These are phyloP conservation scores for Andrena flavipes DNA, from an alignment of 2,888 invertebrate genomes.

Conservation along the genomic window DNA sequence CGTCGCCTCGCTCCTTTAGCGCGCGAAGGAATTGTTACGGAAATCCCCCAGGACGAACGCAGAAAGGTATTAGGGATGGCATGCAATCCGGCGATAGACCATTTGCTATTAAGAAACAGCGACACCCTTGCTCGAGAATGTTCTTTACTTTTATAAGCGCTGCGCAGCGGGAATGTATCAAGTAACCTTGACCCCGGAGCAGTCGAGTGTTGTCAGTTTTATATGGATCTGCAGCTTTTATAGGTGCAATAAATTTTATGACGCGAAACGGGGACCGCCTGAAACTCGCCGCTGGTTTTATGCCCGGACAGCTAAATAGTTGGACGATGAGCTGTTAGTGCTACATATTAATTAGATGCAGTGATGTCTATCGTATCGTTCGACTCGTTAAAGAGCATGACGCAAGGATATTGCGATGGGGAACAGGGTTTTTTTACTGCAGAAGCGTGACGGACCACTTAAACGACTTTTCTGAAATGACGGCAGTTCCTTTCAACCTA, in stretches of 20 bases:
- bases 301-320: neutral
- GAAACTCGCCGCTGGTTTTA: neutral
- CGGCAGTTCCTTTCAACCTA: conserved; percentile 13
- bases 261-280: neutral
- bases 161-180: too few species aligned
- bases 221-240: neutral
- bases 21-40: too few species aligned
- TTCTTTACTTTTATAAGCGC: too few species aligned
- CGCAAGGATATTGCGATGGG: conserved; percentile 37
- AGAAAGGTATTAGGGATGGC: too few species aligned
- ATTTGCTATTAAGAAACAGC: neutral
- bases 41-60: too few species aligned
- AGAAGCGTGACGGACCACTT: conserved; percentile 45
- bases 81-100: too few species aligned
- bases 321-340: neutral
- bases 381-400: neutral
- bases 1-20: too few species aligned
- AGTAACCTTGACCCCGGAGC: neutral
- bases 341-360: neutral
- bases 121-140: neutral
- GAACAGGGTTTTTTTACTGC: conserved; percentile 64
- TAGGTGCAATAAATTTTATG: conserved; percentile 6
- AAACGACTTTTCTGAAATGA: conserved; percentile 30
- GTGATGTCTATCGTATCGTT: neutral
- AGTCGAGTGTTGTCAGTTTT: neutral